A percentile compares a stretch with the other conserved stretches of the same genome.
phyloP scores from a whole-genome alignment of 1,140 invertebrate species.

The Heliconius himera region DNA sequence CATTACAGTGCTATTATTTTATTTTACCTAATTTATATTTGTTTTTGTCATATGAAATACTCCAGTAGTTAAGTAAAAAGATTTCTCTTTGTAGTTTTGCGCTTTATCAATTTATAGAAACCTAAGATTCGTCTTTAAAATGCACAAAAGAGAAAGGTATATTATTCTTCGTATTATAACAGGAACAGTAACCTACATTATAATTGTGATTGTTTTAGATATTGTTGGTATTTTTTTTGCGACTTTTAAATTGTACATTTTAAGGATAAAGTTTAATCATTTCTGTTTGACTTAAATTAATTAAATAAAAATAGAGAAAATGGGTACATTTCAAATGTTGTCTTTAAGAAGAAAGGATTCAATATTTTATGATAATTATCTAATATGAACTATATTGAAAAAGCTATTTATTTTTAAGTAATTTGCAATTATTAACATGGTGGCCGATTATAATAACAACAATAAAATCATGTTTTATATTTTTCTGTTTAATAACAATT shows the following conservation, averaged over 20 bases:
- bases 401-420: not conserved
- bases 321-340: not conserved
- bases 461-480: not conserved
- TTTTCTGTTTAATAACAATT: not conserved
- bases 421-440: not conserved
- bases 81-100: not conserved
- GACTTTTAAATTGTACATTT: not conserved
- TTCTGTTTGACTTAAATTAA: not conserved
- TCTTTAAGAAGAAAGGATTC: too few relatives aligned
- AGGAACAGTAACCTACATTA: constrained; percentile 40
- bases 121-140: not conserved
- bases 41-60: constrained; percentile 1
- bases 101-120: not conserved
- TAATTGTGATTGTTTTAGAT: constrained; percentile 32
- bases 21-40: constrained; percentile 31
- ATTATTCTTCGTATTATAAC: constrained; percentile 29
- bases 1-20: constrained; percentile 41
- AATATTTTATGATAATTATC: not conserved
- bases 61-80: not conserved
- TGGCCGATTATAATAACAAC: not conserved
- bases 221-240: not conserved
- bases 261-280: not conserved
- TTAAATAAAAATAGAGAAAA: not conserved
- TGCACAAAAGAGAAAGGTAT: constrained; percentile 40
- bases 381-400: not conserved